Evolutionary conservation across 2,888 invertebrate species (phyloP).

Genomic region (Lochmaea crataegi): DNA sequence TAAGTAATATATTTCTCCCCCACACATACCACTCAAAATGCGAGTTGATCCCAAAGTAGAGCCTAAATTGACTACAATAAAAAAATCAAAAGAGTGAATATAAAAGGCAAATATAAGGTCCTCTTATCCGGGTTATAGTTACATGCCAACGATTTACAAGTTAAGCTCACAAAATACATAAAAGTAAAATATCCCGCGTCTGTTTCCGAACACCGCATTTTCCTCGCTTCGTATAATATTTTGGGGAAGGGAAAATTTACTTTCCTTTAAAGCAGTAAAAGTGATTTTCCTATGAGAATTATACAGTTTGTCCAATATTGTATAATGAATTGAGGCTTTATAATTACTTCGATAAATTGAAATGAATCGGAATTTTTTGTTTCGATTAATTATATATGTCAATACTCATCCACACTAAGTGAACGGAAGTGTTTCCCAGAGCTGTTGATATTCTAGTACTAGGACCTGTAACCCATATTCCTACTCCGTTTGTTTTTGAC

Average conservation of each 20-base stretch:
- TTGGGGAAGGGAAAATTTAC: slow-evolving; percentile 6
- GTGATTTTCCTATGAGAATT: not conserved
- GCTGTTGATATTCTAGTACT: too few species aligned
- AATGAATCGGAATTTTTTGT: not conserved
- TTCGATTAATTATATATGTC: too few species aligned
- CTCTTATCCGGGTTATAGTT: slow-evolving; percentile 45
- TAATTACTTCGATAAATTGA: not conserved
- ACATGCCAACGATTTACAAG: slow-evolving; percentile 59
- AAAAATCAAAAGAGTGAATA: slow-evolving; percentile 46
- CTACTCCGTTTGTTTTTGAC: too few species aligned
- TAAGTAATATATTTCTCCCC: slow-evolving; percentile 21
- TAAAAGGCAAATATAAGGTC: slow-evolving; percentile 45
- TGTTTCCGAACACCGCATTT: slow-evolving; percentile 52
- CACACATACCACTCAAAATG: slow-evolving; percentile 12
- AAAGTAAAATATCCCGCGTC: slow-evolving; percentile 57
- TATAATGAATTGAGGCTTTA: not conserved
- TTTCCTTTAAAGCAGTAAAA: slow-evolving; percentile 22
- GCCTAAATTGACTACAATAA: slow-evolving; percentile 40
- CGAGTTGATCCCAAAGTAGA: slow-evolving; percentile 27
- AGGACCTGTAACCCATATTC: too few species aligned
- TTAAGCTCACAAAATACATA: slow-evolving; percentile 58
- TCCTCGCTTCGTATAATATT: slow-evolving; percentile 37
- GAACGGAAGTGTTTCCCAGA: too few species aligned
- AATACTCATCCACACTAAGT: too few species aligned
- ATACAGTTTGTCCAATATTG: not conserved